Conservation (phyloP, 30 jellyfish, hydroid and myxozoan genomes). For the Aurelia aurita complex sp. Pacific region DNA sequence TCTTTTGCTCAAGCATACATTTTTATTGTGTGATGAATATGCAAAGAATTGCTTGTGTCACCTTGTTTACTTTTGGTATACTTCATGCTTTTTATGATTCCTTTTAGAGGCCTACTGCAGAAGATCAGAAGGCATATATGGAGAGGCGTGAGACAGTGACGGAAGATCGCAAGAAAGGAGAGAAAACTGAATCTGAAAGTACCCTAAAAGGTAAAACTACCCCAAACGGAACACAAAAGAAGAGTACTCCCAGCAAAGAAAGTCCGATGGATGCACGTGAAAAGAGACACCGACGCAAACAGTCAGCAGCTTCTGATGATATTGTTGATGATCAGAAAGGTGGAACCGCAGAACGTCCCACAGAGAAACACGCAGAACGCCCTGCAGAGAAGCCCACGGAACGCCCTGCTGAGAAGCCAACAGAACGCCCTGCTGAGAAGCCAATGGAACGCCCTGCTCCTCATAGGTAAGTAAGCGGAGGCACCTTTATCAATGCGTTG, state of each 20-base stretch:
- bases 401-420: conserved; percentile 6
- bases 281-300: conserved; percentile 25
- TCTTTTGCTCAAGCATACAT: no score
- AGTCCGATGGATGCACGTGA: conserved; percentile 45
- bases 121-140: conserved; percentile 51
- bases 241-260: conserved; percentile 48
- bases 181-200: conserved; percentile 24
- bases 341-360: conserved; percentile 6
- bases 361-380: background rate
- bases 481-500: no score
- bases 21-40: no score
- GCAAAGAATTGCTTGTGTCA: no score
- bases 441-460: no score
- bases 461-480: no score
- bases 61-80: background rate
- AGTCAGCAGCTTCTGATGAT: conserved; percentile 29
- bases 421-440: background rate
- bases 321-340: conserved; percentile 36
- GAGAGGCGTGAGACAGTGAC: conserved; percentile 46
- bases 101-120: conserved; percentile 48
- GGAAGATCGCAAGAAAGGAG: conserved; percentile 44
- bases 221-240: conserved; percentile 60
- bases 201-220: conserved; percentile 24
- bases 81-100: background rate
- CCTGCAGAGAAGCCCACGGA: background rate